Evolutionary conservation across 2,888 invertebrate species (phyloP), one percentile per base, ranked within the genome.

Genomic region (Gymnocheta viridis): DNA sequence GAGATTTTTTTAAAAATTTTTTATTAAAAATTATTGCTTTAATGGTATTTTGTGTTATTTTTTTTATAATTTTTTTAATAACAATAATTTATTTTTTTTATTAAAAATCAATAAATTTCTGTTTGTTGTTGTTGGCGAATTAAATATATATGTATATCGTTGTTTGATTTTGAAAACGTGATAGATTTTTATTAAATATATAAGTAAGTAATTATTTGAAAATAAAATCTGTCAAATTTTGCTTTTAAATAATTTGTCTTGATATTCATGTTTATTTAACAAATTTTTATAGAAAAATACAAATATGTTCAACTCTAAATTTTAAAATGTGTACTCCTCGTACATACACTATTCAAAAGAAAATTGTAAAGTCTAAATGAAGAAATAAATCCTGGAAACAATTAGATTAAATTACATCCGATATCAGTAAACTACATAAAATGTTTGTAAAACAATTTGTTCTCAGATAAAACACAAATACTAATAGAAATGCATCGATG

Each of bases 1-100:
- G 77, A 66, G 66, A 62, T 24, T 29, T 58, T 35, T 64, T 82
- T 77, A n/a, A n/a, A n/a, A n/a, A n/a, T 60, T 27, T 56, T 29
- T 60, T 24, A 38, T 54, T 51, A 44, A 19, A 47, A n/a, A n/a
- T n/a, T n/a, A n/a, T n/a, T 44, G 2, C 14, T 24, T 56, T 32
- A n/a, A n/a, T n/a, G n/a, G n/a, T n/a, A n/a, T n/a, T n/a, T n/a
- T n/a, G n/a, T 19, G n/a, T 24, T 29, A 54, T 56, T 19, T 19
- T 9, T 47, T 6, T 47, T 51, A 3, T 19, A 19, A 19, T 7
- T 47, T 47, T 47, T 17, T 17, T 49, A 22, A 22, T 49, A 44
- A 44, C n/a, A 44, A 44, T 41, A n/a, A n/a, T n/a, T n/a, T n/a
- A n/a, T n/a, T n/a, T n/a, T n/a, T n/a, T n/a, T n/a, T n/a, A n/a